Evolutionary conservation across 1,140 invertebrate genomes (phyloP).

Genomic region (Drosophila miranda): DNA sequence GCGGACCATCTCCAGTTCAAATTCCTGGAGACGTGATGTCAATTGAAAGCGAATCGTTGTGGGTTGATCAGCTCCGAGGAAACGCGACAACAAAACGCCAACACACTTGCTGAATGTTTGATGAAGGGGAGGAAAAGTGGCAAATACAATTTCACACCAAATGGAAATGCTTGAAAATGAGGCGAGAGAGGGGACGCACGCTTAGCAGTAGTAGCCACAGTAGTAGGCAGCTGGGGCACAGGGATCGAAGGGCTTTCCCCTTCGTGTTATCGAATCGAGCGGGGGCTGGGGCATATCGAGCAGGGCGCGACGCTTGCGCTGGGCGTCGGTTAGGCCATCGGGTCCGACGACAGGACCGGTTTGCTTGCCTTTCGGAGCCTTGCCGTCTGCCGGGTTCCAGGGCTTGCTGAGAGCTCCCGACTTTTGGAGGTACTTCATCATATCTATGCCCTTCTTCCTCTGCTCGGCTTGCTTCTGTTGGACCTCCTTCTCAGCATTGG

Average conservation of each 20-base stretch:
- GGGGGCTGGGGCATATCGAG: background rate
- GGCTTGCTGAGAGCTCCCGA: constrained; percentile 21
- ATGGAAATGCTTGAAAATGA: constrained; percentile 1
- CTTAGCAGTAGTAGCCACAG: constrained; percentile 16
- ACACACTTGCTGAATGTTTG: constrained; percentile 15
- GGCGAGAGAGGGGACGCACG: background rate
- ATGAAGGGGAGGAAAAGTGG: constrained; percentile 6
- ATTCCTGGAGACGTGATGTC: background rate
- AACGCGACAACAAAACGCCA: constrained; percentile 6
- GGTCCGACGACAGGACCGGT: background rate
- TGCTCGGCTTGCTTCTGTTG: background rate
- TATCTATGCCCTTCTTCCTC: constrained; percentile 32
- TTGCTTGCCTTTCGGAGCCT: background rate
- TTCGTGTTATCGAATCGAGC: constrained; percentile 11
- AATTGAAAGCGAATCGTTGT: background rate
- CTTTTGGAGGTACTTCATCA: constrained; percentile 47
- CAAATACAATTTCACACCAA: constrained; percentile 25
- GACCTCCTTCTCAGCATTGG: constrained; percentile 12
- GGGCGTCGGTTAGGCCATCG: constrained; percentile 33
- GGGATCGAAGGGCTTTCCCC: constrained; percentile 6
- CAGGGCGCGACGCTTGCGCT: constrained; percentile 24
- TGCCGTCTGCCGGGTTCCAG: constrained; percentile 37
- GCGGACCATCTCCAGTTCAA: no score
- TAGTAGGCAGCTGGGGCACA: background rate
- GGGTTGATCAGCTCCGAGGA: background rate